These are phyloP conservation scores for Hyla sarda DNA, from an alignment of 2,113 vertebrate species.

Conservation along the genomic window DNA sequence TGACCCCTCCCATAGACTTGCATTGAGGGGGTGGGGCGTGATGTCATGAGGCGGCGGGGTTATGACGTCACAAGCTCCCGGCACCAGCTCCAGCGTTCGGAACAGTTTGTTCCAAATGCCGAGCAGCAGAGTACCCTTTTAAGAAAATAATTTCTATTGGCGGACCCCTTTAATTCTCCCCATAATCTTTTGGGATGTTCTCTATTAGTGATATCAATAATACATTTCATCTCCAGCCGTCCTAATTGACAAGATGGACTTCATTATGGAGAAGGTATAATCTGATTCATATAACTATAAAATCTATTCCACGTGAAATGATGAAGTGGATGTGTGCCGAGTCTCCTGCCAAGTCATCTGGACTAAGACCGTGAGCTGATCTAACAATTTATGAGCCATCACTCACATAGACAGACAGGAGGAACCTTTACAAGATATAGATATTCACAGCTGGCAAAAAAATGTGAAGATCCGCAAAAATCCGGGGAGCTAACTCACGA, in stretches of 20 bases:
- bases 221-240: not conserved
- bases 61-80: too few species aligned
- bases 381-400: slow-evolving; percentile 38
- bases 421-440: slow-evolving; percentile 8
- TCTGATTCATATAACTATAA: not conserved
- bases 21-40: too few species aligned
- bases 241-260: not conserved
- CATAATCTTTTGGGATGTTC: not conserved
- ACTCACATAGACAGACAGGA: slow-evolving; percentile 17
- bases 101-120: too few species aligned
- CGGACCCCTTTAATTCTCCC: too few species aligned
- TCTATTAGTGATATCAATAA: not conserved
- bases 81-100: too few species aligned
- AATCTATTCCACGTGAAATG: slow-evolving; percentile 8
- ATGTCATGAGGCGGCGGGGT: too few species aligned
- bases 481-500: not conserved
- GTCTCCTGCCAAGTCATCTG: slow-evolving; percentile 20
- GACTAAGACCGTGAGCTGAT: slow-evolving; percentile 21
- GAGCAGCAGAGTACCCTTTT: too few species aligned
- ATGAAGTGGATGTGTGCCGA: slow-evolving; percentile 15
- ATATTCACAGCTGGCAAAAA: slow-evolving; percentile 22
- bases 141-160: too few species aligned
- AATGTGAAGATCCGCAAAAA: slow-evolving; percentile 15
- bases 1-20: too few species aligned
- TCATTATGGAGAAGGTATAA: not conserved